These are phyloP conservation scores for Sycophaga agraensis DNA, from an alignment of 1,140 invertebrate genomes.

Conservation along the genomic window DNA sequence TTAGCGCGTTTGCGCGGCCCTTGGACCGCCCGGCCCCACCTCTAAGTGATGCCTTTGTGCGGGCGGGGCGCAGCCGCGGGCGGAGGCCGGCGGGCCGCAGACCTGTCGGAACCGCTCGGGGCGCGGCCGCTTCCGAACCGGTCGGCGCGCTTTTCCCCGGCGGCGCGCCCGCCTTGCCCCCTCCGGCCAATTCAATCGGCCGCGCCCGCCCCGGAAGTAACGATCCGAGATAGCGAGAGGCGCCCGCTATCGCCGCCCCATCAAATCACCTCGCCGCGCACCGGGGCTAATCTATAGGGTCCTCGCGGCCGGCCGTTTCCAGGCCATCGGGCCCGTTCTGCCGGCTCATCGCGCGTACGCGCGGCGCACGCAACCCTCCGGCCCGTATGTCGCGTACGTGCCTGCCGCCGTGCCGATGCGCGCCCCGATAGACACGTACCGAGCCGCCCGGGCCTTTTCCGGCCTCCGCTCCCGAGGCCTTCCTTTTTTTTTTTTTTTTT, in stretches of 20 bases:
- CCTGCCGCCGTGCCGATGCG: neutral
- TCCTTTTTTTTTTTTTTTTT: too few species aligned
- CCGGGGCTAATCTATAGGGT: conserved; percentile 36
- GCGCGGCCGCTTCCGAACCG: too few species aligned
- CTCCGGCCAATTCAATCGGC: too few species aligned
- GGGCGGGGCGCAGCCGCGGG: too few species aligned
- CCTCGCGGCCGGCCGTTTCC: conserved; percentile 25
- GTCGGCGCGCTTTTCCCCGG: too few species aligned
- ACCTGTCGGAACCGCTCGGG: too few species aligned
- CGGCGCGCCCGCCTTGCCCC: too few species aligned
- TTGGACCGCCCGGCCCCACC: too few species aligned
- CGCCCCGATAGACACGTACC: neutral
- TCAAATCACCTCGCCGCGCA: conserved; percentile 46
- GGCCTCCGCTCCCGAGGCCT: neutral
- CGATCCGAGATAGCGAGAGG: conserved; percentile 42
- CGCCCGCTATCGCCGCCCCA: conserved; percentile 25
- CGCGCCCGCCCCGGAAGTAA: conserved; percentile 42
- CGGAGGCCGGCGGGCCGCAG: too few species aligned
- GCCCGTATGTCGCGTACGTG: neutral
- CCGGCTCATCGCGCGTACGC: conserved; percentile 28
- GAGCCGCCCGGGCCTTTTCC: neutral
- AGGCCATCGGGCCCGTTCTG: conserved; percentile 22
- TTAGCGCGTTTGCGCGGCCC: too few species aligned
- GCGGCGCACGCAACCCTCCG: too few species aligned
- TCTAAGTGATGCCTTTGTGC: too few species aligned